Evolutionary conservation across 2,113 vertebrate species (phyloP).

Genomic region (Sphaerodactylus townsendi): DNA sequence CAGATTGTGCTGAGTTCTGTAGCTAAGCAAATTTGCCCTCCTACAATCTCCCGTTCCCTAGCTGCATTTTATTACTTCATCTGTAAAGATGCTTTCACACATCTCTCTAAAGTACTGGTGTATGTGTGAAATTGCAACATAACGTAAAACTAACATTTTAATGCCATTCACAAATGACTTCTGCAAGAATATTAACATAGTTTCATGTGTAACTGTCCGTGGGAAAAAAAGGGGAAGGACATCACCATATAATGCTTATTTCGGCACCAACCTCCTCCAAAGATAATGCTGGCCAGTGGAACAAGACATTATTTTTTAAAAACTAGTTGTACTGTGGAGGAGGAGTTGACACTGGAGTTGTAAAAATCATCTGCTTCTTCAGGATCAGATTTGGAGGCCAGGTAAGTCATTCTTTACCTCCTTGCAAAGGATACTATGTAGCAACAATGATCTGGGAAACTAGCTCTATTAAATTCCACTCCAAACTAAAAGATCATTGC

Average conservation of each 20-base stretch:
- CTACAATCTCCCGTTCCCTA: neutral
- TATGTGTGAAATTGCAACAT: neutral
- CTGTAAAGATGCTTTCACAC: neutral
- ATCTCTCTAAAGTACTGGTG: neutral
- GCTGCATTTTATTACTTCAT: neutral
- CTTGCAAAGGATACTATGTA: neutral
- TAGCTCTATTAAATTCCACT: neutral
- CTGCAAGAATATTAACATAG: neutral
- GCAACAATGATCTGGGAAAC: neutral
- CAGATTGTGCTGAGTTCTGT: neutral
- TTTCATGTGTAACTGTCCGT: neutral
- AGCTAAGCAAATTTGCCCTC: neutral
- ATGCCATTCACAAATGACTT: neutral
- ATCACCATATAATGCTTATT: neutral
- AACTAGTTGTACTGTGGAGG: neutral
- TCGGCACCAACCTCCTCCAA: neutral
- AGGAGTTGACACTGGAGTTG: neutral
- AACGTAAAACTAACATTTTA: no score
- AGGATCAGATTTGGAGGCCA: neutral
- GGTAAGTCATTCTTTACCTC: neutral
- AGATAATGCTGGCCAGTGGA: neutral
- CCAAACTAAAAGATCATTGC: neutral
- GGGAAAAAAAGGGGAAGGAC: neutral
- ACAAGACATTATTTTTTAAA: neutral
- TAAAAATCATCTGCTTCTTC: neutral